Base-by-base conservation (phyloP, 92 coral and sea anemone genomes). In the Umimayanthus chanpuru region DNA sequence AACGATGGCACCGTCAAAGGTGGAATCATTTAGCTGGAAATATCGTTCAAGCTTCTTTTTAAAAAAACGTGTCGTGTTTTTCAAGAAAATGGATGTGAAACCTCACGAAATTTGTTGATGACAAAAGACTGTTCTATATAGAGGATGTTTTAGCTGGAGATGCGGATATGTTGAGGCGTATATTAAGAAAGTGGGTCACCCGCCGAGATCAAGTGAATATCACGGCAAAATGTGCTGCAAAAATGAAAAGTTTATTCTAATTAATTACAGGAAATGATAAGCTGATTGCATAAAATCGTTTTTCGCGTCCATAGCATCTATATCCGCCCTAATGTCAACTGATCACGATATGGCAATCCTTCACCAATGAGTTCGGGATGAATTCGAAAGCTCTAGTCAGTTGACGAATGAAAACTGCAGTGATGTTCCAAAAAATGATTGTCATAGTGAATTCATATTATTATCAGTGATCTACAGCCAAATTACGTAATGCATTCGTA, bases 191-290 rank as follows among this genome's bases (percentile, higher is more conserved):
- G 5, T 36, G 32, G 4, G 5, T 15, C 68, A 32, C 84, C 71
- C 25, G 16, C 68, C 30, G 71, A 71, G 47, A 15, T 53, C 38
- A 55, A 55, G 11, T 30, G 71, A 80, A 58, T 55, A 25, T 29
- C 41, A 55, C 20, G 26, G 67, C 84, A 80, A 80, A 80, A 29
- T 12, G 25, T 28, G 20, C 18, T 2, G 71, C 64, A 29, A 23
- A 21, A 23, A 56, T 39, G 26, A 29, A 12, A 28, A 21, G 43
- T 32, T 30, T 80, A 80, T 80, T 80, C 64, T 80, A 56, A 18
- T 15, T 58, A 53, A 32, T 29, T 80, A 30, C 38, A 38, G 84
- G 71, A 80, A 80, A 76, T 76, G 55, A 39, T 76, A 39, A 58
- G 21, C 39, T 58, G 64, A 56, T 80, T 80, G 71, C 25, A 61